These are phyloP conservation scores for Centroberyx gerrardi DNA, from an alignment of 2,797 vertebrate genomes.

Conservation along the genomic window DNA sequence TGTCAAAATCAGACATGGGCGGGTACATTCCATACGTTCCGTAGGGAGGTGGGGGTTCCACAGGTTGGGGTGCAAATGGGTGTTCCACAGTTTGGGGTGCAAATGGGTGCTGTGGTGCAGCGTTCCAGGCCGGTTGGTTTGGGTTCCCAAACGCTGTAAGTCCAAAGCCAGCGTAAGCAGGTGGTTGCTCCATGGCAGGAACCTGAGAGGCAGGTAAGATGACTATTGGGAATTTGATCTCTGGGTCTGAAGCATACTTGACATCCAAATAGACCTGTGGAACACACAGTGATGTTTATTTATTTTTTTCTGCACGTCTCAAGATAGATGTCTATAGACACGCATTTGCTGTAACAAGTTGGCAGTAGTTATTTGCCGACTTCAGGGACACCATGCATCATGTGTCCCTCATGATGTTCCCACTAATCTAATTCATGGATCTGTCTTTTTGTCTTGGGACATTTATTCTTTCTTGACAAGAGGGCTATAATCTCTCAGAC, in stretches of 20 bases:
- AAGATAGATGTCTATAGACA: too few species aligned
- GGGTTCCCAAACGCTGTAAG: conserved; percentile 45
- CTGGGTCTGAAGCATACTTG: conserved; percentile 79
- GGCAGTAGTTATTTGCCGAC: too few species aligned
- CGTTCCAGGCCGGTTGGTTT: conserved; percentile 38
- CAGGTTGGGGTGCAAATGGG: background rate
- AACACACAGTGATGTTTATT: background rate
- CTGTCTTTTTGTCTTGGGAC: background rate
- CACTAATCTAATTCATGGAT: background rate
- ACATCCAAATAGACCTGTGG: conserved; percentile 82
- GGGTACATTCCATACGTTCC: conserved; percentile 59
- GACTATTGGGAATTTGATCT: conserved; percentile 81
- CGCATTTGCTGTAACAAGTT: background rate
- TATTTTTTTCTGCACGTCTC: too few species aligned
- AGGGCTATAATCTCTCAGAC: too few species aligned
- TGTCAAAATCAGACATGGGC: conserved; percentile 23
- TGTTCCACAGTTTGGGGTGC: conserved; percentile 2
- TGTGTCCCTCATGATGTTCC: background rate
- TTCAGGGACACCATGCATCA: too few species aligned
- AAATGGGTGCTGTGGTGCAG: conserved; percentile 8
- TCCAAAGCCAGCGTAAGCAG: conserved; percentile 45
- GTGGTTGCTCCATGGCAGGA: conserved; percentile 8
- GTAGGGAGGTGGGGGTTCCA: conserved; percentile 67
- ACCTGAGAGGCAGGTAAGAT: conserved; percentile 60
- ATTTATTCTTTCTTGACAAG: too few species aligned